Base-by-base conservation (phyloP, 2,888 invertebrate species). In the Molorchus minor region DNA sequence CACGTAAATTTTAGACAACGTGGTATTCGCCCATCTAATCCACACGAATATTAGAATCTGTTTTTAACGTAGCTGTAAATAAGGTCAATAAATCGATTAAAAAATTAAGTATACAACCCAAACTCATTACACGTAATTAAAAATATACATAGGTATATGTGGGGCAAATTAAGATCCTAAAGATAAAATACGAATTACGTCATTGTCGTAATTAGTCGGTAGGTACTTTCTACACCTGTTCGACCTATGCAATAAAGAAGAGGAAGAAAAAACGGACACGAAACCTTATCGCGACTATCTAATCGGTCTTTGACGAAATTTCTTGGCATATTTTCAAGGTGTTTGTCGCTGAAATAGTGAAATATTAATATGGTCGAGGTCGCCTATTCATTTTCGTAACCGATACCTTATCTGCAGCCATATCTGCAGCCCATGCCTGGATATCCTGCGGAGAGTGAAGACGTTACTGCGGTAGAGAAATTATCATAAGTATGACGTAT, bases 161-260 rank as follows among this genome's bases (percentile, higher is more conserved):
- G 12, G 10, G 12, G 5, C 33, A 10, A n/a, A 10, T 5, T 33
- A 33, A 7, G 33, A 33, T 33, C 7, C 5, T 3, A n/a, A n/a
- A 33, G 33, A 33, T 33, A 33, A 33, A 33, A 33, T 3, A n/a
- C 5, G 12, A 33, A 33, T 33, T 33, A 33, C 33, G 33, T 33
- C 33, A 33, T 10, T 25, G 25, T 25, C 25, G 25, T 33, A 33
- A 33, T 33, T 33, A n/a, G n/a, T 33, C 33, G 33, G 33, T 12
- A 33, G 25, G 25, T n/a, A 33, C 33, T 33, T 33, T 33, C 33
- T 33, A 33, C 33, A 33, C 10, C n/a, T 33, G 33, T 33, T 33
- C n/a, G 10, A 12, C 33, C n/a, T n/a, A n/a, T n/a, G 33, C 7
- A 33, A 12, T n/a, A 33, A 33, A 10, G 33, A 33, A 33, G 33